Conservation (phyloP, 2,113 vertebrate species). For the Microcebus murinus region DNA sequence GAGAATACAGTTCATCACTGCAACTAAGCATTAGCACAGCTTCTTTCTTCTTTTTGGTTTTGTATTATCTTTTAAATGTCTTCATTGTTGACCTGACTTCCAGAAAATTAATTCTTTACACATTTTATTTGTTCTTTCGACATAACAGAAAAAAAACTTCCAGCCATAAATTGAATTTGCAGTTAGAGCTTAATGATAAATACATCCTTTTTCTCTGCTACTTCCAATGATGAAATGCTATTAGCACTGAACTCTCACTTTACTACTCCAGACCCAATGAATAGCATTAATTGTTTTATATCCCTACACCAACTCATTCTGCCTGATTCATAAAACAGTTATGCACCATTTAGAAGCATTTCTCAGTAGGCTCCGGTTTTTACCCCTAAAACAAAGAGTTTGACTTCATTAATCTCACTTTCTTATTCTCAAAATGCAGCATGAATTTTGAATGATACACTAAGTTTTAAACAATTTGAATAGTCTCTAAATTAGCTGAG, state of each 20-base stretch:
- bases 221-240: constrained; percentile 57
- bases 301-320: constrained; percentile 39
- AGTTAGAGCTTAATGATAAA: constrained; percentile 62
- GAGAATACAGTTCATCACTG: background rate
- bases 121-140: constrained; percentile 61
- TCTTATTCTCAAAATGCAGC: background rate
- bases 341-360: constrained; percentile 61
- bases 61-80: constrained; percentile 28
- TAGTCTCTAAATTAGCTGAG: background rate
- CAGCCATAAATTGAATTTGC: constrained; percentile 54
- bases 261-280: background rate
- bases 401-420: constrained; percentile 60
- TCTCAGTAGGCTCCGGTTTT: constrained; percentile 51
- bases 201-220: constrained; percentile 29
- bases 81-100: constrained; percentile 52
- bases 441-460: constrained; percentile 13
- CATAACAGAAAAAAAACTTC: constrained; percentile 58
- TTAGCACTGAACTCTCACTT: constrained; percentile 40
- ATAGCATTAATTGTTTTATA: constrained; percentile 67
- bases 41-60: background rate
- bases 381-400: constrained; percentile 1
- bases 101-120: constrained; percentile 68
- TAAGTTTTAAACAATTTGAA: background rate
- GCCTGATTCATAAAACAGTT: constrained; percentile 64
- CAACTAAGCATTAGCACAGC: background rate